Percentiles rank a stretch among this genome's conserved stretches.
These are phyloP conservation scores for Callipepla squamata DNA, from an alignment of 2,113 vertebrate species.

Conservation along the genomic window DNA sequence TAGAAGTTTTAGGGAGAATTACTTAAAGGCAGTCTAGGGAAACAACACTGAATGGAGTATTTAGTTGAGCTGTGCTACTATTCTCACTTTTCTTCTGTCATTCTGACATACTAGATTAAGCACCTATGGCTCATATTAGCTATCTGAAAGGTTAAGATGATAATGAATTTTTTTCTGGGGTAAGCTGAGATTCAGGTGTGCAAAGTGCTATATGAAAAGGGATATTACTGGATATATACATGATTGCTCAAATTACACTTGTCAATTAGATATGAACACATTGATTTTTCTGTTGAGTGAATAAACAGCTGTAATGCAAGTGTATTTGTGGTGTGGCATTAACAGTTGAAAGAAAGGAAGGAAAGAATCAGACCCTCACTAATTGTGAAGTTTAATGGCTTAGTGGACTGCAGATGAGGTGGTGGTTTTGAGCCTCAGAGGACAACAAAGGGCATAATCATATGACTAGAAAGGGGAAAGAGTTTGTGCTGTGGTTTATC, in stretches of 20 bases:
- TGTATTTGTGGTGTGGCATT: constrained; percentile 25
- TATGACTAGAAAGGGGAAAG: neutral
- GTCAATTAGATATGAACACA: constrained; percentile 17
- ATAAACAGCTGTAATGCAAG: constrained; percentile 19
- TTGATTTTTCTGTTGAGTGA: constrained; percentile 39
- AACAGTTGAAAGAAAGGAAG: constrained; percentile 32
- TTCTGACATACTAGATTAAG: neutral
- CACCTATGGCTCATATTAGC: neutral
- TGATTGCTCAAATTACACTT: constrained; percentile 15
- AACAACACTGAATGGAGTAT: rapidly evolving
- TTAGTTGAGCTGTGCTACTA: rapidly evolving
- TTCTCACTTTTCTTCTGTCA: neutral
- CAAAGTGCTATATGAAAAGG: neutral
- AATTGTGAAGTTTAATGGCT: constrained; percentile 36
- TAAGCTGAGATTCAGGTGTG: neutral
- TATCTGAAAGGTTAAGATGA: neutral
- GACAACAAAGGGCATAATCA: constrained; percentile 6
- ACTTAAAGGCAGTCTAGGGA: neutral
- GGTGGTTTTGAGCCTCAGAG: constrained; percentile 4
- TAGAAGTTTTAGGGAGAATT: neutral
- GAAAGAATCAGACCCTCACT: neutral
- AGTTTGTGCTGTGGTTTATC: neutral
- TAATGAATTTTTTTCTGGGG: neutral
- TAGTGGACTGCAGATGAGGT: neutral
- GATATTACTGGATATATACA: neutral